A percentile compares a stretch with the other conserved stretches of the same genome.
Conservation (phyloP, 2,113 vertebrate genomes). For the Geococcyx californianus region DNA sequence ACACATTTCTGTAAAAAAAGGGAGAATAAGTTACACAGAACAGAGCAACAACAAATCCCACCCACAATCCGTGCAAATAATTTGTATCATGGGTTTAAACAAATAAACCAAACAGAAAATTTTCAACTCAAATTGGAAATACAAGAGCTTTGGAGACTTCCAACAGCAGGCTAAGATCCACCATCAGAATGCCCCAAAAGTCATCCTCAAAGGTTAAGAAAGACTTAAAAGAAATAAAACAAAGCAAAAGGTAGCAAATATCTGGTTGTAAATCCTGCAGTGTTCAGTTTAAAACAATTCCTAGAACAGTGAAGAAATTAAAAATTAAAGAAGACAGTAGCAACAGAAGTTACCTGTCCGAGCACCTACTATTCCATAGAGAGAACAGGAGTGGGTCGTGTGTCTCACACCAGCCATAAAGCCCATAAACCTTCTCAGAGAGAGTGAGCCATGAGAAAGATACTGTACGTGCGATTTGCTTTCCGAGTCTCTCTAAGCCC, state of each 20-base stretch:
- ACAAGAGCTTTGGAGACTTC: constrained; percentile 57
- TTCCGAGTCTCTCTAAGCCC: constrained; percentile 68
- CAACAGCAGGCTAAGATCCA: constrained; percentile 69
- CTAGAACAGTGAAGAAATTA: constrained; percentile 71
- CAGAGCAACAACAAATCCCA: constrained; percentile 59
- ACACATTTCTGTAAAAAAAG: constrained; percentile 68
- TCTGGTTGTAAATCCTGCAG: constrained; percentile 68
- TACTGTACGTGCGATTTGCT: constrained; percentile 51
- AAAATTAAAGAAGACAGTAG: constrained; percentile 74
- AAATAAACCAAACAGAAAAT: constrained; percentile 69
- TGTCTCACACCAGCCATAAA: constrained; percentile 85
- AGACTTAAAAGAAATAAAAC: constrained; percentile 64
- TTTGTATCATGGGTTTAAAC: constrained; percentile 27
- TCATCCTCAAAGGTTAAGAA: constrained; percentile 51
- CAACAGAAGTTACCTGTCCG: constrained; percentile 83
- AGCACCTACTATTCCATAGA: constrained; percentile 84
- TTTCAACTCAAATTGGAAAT: constrained; percentile 72
- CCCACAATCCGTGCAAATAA: constrained; percentile 8
- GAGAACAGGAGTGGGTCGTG: constrained; percentile 78
- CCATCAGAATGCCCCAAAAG: constrained; percentile 69
- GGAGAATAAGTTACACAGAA: constrained; percentile 61
- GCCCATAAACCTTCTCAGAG: constrained; percentile 84
- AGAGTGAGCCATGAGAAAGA: constrained; percentile 80
- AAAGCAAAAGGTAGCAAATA: constrained; percentile 64
- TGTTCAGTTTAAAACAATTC: constrained; percentile 62